Evolutionary conservation across 2,113 vertebrate genomes (phyloP).

Genomic region (Paedocypris sp.): DNA sequence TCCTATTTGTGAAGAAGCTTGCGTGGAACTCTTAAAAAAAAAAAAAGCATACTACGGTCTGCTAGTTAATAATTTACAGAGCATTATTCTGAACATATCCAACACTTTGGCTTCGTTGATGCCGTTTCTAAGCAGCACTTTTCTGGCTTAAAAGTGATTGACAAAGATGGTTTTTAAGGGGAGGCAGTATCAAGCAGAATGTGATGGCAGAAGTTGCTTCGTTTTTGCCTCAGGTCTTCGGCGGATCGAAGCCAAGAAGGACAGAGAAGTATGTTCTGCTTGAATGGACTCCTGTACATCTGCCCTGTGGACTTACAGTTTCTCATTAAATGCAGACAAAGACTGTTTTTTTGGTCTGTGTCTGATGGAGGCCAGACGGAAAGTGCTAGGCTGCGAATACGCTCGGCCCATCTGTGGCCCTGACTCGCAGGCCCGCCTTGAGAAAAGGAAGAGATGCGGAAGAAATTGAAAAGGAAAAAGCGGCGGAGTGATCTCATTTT

Average conservation of each 20-base stretch:
- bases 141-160: constrained; percentile 1
- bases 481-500: not conserved
- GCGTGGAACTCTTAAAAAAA: too few relatives aligned
- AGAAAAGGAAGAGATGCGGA: not conserved
- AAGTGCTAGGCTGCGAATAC: constrained; percentile 2
- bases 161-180: constrained; percentile 5
- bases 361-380: constrained; percentile 19
- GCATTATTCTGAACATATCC: too few relatives aligned
- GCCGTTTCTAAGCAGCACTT: too few relatives aligned
- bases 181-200: constrained; percentile 12
- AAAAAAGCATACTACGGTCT: too few relatives aligned
- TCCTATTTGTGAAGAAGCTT: too few relatives aligned
- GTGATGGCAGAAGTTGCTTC: not conserved
- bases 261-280: constrained; percentile 23
- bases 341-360: constrained; percentile 16
- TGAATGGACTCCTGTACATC: constrained; percentile 23
- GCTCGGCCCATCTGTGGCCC: constrained; percentile 27
- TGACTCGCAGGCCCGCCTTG: not conserved
- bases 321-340: constrained; percentile 34
- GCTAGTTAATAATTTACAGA: too few relatives aligned
- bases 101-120: too few relatives aligned
- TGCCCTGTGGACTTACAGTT: constrained; percentile 25
- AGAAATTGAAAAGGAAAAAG: not conserved
- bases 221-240: not conserved
- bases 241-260: constrained; percentile 19